These are phyloP conservation scores for Leptura quadrifasciata DNA, from an alignment of 2,888 invertebrate genomes.

Conservation along the genomic window DNA sequence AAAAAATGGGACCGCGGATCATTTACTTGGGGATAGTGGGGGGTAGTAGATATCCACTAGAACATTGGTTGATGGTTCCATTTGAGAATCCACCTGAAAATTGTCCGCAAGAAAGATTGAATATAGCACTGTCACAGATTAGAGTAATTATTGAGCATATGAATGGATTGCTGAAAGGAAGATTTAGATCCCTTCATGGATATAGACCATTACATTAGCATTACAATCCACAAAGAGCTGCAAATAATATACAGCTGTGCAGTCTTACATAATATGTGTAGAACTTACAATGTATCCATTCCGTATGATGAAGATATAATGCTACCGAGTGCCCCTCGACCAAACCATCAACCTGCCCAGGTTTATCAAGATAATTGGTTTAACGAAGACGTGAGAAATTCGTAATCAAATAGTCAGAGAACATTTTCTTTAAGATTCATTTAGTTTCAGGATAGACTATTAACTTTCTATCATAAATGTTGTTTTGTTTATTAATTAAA, in stretches of 20 bases:
- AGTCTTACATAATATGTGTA: not conserved
- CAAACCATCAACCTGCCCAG: not conserved
- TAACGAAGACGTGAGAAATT: not conserved
- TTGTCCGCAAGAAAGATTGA: not conserved
- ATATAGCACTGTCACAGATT: not conserved
- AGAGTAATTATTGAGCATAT: not conserved
- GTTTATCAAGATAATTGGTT: not conserved
- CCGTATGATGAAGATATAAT: not conserved
- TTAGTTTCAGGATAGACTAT: not conserved
- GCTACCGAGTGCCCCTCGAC: not conserved
- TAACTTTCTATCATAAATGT: too few relatives aligned
- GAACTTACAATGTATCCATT: not conserved
- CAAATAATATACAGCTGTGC: conserved; percentile 12
- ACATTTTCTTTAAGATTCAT: conserved; percentile 2
- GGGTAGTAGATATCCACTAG: conserved; percentile 21
- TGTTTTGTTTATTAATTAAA: too few relatives aligned
- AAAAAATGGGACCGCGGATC: not conserved
- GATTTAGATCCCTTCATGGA: conserved; percentile 9
- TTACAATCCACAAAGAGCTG: not conserved
- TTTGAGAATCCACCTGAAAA: not conserved
- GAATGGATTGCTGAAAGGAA: not conserved
- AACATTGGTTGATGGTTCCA: conserved; percentile 10
- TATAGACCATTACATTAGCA: conserved; percentile 3
- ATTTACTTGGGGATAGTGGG: conserved; percentile 16
- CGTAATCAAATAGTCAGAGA: not conserved